These are phyloP conservation scores for Podocnemis expansa DNA, from an alignment of 2,113 vertebrate species.

Conservation along the genomic window DNA sequence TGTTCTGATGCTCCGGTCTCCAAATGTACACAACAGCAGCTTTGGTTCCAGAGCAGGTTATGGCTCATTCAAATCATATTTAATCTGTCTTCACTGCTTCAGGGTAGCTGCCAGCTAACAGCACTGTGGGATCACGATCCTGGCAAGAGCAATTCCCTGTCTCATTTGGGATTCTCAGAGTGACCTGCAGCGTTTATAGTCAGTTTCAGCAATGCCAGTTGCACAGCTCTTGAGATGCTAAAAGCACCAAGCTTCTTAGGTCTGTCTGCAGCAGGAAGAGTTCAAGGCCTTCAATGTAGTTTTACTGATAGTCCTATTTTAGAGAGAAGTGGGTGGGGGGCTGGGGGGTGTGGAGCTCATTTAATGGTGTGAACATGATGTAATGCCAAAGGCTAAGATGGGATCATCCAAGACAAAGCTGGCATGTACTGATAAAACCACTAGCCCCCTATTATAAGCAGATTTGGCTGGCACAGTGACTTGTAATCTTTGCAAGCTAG, in stretches of 20 bases:
- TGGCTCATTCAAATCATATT: background rate
- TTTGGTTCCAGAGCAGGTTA: slow-evolving; percentile 39
- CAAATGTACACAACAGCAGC: slow-evolving; percentile 8
- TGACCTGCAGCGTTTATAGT: background rate
- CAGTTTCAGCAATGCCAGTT: background rate
- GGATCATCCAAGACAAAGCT: background rate
- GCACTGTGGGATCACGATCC: background rate
- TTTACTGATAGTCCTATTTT: background rate
- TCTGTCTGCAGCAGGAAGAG: background rate
- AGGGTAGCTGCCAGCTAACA: background rate
- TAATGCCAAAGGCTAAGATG: background rate
- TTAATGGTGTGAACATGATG: background rate
- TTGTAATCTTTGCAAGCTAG: background rate
- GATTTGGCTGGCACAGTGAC: background rate
- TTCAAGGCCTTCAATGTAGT: background rate
- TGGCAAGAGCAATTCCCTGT: background rate
- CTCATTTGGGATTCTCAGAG: rapidly evolving
- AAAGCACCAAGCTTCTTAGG: background rate
- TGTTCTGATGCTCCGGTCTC: slow-evolving; percentile 23
- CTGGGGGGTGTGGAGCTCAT: background rate
- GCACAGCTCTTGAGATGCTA: background rate
- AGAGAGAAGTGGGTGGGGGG: background rate
- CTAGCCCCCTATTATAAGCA: background rate
- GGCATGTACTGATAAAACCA: background rate
- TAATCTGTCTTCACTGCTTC: background rate